phyloP scores from a whole-genome alignment of 2,888 invertebrate genomes.

The Seira ritae region DNA sequence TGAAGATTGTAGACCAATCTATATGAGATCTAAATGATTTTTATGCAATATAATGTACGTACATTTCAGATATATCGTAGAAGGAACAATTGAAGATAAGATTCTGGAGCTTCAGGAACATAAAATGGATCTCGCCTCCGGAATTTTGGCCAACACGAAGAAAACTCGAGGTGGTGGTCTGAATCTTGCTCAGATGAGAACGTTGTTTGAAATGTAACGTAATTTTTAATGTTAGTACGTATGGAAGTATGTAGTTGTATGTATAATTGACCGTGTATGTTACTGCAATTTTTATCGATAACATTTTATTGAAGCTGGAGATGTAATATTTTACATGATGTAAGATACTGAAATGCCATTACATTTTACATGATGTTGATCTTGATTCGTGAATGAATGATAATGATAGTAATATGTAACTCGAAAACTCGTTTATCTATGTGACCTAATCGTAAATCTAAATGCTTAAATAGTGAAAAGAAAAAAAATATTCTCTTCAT shows the following conservation, averaged over 20 bases:
- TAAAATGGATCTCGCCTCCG: constrained; percentile 86
- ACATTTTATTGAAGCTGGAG: too few species aligned
- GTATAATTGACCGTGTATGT: too few species aligned
- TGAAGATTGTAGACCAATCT: constrained; percentile 3
- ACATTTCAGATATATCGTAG: constrained; percentile 84
- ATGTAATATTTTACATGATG: too few species aligned
- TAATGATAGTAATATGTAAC: too few species aligned
- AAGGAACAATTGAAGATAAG: constrained; percentile 91
- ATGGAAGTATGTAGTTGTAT: not conserved
- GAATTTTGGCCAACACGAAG: constrained; percentile 84
- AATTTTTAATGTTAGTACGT: not conserved
- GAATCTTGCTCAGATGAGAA: constrained; percentile 84
- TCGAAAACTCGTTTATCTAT: too few species aligned
- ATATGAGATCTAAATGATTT: not conserved
- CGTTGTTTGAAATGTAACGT: constrained; percentile 74
- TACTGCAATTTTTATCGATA: too few species aligned
- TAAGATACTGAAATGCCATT: too few species aligned
- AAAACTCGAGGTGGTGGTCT: constrained; percentile 81
- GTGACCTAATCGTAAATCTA: too few species aligned
- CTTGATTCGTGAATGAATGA: too few species aligned
- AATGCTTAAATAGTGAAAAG: too few species aligned
- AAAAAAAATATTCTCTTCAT: too few species aligned
- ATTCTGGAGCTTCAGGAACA: constrained; percentile 87
- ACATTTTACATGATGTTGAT: too few species aligned
- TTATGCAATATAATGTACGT: not conserved